These are phyloP conservation scores for Onychomys torridus DNA, from an alignment of 2,797 vertebrate genomes.

Conservation along the genomic window DNA sequence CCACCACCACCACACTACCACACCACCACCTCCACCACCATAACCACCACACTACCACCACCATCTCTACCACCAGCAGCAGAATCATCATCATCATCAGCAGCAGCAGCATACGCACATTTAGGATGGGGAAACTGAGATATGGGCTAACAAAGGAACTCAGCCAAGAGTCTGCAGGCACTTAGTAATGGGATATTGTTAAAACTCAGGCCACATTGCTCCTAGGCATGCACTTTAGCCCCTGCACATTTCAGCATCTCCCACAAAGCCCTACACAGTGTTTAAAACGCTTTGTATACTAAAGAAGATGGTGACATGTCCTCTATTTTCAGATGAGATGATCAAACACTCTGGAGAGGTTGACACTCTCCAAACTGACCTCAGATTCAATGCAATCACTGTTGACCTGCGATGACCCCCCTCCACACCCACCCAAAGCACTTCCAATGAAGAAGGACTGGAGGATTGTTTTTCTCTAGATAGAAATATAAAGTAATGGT, in stretches of 20 bases:
- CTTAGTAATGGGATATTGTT: background rate
- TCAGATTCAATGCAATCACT: background rate
- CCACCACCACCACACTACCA: background rate
- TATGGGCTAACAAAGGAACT: background rate
- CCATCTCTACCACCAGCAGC: accelerated
- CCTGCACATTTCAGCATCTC: background rate
- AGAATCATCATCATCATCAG: background rate
- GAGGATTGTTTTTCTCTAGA: background rate
- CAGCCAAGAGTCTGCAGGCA: background rate
- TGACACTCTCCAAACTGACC: background rate
- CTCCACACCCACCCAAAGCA: background rate
- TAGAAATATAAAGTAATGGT: background rate
- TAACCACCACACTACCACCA: background rate
- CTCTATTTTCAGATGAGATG: background rate
- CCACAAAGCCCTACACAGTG: background rate
- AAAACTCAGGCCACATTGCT: background rate
- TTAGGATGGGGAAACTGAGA: background rate
- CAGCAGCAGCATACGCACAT: background rate
- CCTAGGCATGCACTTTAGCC: background rate
- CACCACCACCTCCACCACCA: background rate
- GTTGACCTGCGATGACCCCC: background rate
- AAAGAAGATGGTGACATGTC: background rate
- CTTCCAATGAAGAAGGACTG: slow-evolving; percentile 6
- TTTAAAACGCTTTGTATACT: background rate
- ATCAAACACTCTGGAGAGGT: background rate